phyloP scores from a whole-genome alignment of 2,797 vertebrate genomes.

The Ciconia nigra region DNA sequence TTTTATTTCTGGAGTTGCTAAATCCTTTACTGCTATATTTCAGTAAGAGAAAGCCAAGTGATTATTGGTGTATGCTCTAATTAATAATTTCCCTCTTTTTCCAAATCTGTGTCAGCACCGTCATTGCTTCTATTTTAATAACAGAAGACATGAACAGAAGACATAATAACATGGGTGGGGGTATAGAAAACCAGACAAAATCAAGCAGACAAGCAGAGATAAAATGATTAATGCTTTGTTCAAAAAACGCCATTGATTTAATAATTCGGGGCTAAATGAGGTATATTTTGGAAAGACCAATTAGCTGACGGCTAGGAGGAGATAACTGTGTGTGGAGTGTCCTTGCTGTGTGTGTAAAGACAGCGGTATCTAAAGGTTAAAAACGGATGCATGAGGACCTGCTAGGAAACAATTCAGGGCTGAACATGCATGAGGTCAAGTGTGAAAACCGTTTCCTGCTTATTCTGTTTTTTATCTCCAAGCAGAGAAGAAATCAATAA shows the following conservation, averaged over 20 bases:
- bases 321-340: background rate
- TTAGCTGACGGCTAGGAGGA: background rate
- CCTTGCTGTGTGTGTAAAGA: background rate
- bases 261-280: background rate
- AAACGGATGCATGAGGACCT: background rate
- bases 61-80: background rate
- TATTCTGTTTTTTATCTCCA: constrained; percentile 44
- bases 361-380: background rate
- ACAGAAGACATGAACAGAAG: background rate
- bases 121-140: background rate
- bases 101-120: background rate
- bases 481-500: constrained; percentile 51
- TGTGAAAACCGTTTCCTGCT: constrained; percentile 33
- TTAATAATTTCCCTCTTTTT: background rate
- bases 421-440: constrained; percentile 18
- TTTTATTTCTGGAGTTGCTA: background rate
- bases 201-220: background rate
- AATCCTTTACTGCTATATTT: background rate
- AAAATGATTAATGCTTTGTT: constrained; percentile 13
- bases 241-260: background rate
- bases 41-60: background rate
- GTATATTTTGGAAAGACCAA: background rate
- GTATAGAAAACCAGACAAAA: background rate
- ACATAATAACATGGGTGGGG: background rate
- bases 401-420: constrained; percentile 25